phyloP scores from a whole-genome alignment of 2,888 invertebrate species.

The Xylocampa areola region DNA sequence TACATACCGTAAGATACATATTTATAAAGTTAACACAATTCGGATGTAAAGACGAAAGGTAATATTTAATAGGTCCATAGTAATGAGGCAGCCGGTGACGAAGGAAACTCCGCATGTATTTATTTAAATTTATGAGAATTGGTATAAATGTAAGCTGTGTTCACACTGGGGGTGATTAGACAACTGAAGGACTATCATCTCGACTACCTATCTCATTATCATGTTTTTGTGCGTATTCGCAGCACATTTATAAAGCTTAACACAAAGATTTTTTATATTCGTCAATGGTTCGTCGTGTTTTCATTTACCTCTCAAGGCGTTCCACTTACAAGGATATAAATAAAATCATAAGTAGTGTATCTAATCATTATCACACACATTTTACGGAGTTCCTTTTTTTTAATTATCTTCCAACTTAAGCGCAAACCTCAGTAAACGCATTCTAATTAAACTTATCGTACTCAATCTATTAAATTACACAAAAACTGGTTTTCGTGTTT shows the following conservation, averaged over 20 bases:
- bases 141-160: slow-evolving; percentile 71
- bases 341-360: not conserved
- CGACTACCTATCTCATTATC: not conserved
- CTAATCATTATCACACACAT: not conserved
- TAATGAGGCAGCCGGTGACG: slow-evolving; percentile 75
- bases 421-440: not conserved
- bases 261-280: not conserved
- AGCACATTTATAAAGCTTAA: not conserved
- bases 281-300: not conserved
- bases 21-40: slow-evolving; percentile 47
- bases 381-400: not conserved
- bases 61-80: slow-evolving; percentile 79
- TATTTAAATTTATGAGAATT: slow-evolving; percentile 82
- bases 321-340: too few relatives aligned
- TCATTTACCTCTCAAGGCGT: too few relatives aligned
- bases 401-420: not conserved
- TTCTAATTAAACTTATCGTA: slow-evolving; percentile 6
- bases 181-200: not conserved
- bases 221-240: not conserved
- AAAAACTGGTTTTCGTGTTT: not conserved
- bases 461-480: slow-evolving; percentile 1
- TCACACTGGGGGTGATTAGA: slow-evolving; percentile 55
- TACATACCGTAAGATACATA: slow-evolving; percentile 43
- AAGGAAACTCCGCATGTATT: slow-evolving; percentile 74
- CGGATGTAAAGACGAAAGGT: slow-evolving; percentile 61